phyloP scores from a whole-genome alignment of 1,140 invertebrate species.

The Drosophila asahinai region DNA sequence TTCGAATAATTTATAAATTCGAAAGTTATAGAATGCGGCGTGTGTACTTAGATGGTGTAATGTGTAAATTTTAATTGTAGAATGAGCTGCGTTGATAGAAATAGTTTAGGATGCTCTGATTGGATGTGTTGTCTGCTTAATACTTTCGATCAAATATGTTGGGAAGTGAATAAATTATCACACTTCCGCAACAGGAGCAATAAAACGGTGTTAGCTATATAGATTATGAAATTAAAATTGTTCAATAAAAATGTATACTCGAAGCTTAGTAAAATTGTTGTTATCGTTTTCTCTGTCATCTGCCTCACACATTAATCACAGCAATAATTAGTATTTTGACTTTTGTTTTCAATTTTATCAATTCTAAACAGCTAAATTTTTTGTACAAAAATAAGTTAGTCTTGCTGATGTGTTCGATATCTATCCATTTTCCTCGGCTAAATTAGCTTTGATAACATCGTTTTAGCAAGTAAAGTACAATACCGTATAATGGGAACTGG shows the following conservation, averaged over 20 bases:
- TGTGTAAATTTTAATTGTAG: slow-evolving; percentile 21
- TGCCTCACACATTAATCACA: slow-evolving; percentile 70
- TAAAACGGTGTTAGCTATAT: slow-evolving; percentile 1
- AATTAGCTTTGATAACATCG: slow-evolving; percentile 30
- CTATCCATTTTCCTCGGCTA: slow-evolving; percentile 26
- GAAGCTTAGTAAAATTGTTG: slow-evolving; percentile 42
- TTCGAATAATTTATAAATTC: slow-evolving; percentile 69
- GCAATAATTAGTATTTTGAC: slow-evolving; percentile 51
- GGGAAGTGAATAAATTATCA: not conserved
- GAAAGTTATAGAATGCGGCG: slow-evolving; percentile 30
- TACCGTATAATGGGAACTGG: slow-evolving; percentile 13
- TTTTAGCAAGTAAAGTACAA: slow-evolving; percentile 10
- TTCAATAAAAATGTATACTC: slow-evolving; percentile 5
- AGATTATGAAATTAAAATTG: not conserved
- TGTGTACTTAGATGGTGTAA: slow-evolving; percentile 17
- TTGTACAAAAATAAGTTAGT: slow-evolving; percentile 41
- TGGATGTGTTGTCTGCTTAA: slow-evolving; percentile 36
- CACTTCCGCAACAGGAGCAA: slow-evolving; percentile 19
- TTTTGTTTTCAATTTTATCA: slow-evolving; percentile 60
- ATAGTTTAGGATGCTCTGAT: slow-evolving; percentile 17
- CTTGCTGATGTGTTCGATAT: slow-evolving; percentile 35
- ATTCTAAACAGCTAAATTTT: slow-evolving; percentile 36
- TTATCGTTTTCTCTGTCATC: slow-evolving; percentile 17
- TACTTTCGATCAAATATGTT: slow-evolving; percentile 34
- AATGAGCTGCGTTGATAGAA: slow-evolving; percentile 14